Evolutionary conservation across 92 coral and sea anemone species (phyloP), one percentile per base, ranked within the genome.

Genomic region (Bergia puertoricense): DNA sequence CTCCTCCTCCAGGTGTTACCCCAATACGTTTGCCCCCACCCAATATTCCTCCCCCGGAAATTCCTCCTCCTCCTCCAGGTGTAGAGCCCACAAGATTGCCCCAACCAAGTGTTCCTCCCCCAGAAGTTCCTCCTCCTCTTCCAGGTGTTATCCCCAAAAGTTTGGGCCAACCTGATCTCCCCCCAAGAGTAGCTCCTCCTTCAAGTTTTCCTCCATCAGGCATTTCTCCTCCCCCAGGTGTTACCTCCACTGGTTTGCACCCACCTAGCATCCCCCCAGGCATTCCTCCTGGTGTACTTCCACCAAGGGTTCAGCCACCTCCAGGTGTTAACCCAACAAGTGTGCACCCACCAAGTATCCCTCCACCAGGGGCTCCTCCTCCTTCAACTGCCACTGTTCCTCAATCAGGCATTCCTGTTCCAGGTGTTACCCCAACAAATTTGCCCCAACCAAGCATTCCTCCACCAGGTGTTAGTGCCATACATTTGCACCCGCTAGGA

Each of bases 241-340:
- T 89, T 38, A 89, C 91, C 4, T 91, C 92, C n/a, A 85, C 89
- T 69, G 1, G 22, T 15, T 57, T 82, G 23, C 82, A 44, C 66
- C 90, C 90, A 22, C 92, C 83, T 15, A 80, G 89, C 6, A 68
- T 91, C 0, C 88, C 87, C 9, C 93, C 93, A 48, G 39, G 81
- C 6, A 36, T 91, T 8, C 91, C 74, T 8, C 90, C 85, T 13
- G 69, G 75, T 37, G 56, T 91, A 6, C 85, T 71, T 16, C 89
- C 88, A 18, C 56, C 85, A 41, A 42, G 89, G 4, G n/a, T 90
- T 30, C 89, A 86, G 8, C 78, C 13, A 6, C 66, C 82, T 4
- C 69, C 80, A 14, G 73, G 48, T 39, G 50, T 88, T 39, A 82
- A 23, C 46, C 88, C 94, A 37, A 92, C 92, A 30, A 87, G 90